Percentiles rank a stretch among this genome's conserved stretches.
phyloP scores from a whole-genome alignment of 2,797 vertebrate species.

The Squalus acanthias region DNA sequence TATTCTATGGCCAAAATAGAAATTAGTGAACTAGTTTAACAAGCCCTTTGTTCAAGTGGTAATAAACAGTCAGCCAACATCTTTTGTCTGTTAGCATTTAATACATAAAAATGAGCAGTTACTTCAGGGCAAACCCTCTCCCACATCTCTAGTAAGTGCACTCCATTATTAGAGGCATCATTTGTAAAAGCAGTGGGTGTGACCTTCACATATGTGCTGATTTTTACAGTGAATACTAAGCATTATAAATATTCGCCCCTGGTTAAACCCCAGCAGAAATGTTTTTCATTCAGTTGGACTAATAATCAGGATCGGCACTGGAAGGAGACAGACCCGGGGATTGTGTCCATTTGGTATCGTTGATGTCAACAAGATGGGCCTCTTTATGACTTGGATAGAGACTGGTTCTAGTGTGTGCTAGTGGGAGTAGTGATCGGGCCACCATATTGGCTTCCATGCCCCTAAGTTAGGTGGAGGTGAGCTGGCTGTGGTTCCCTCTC shows the following conservation, averaged over 20 bases:
- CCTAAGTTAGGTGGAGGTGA: neutral
- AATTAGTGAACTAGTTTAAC: neutral
- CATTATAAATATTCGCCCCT: neutral
- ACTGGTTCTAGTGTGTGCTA: neutral
- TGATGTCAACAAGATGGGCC: neutral
- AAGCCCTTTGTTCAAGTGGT: neutral
- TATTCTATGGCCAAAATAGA: neutral
- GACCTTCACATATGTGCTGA: neutral
- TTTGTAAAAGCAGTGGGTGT: neutral
- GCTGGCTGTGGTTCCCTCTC: neutral
- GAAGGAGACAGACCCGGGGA: neutral
- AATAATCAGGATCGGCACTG: neutral
- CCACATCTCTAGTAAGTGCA: neutral
- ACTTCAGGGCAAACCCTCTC: neutral
- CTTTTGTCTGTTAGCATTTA: conserved; percentile 12
- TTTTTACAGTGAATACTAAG: neutral
- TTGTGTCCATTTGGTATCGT: neutral
- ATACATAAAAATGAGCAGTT: conserved; percentile 4
- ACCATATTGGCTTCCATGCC: neutral
- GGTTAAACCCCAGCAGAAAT: neutral
- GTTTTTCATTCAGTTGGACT: neutral
- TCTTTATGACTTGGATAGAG: no score
- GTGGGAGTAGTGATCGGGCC: neutral
- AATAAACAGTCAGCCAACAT: neutral
- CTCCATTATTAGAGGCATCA: neutral